Base-by-base conservation (phyloP, 2,888 invertebrate species). In the Drosophila macrospina region DNA sequence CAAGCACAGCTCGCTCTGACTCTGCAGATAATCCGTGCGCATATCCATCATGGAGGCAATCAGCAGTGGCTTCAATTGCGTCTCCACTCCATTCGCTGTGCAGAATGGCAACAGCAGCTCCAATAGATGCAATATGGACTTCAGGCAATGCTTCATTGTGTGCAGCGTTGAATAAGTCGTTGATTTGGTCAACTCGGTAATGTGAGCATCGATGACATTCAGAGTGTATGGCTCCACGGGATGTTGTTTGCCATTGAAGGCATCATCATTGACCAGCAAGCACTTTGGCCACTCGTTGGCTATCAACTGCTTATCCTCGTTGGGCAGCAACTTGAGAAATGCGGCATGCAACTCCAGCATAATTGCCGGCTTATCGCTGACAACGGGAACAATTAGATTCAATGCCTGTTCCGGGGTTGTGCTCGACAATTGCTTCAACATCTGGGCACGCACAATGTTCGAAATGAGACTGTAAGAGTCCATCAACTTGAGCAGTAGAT, bases 31-130 rank as follows among this genome's bases (percentile, higher is more conserved):
- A 85, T 96, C 96, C n/a, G 95, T 95, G 39, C 96, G 94, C 28
- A 94, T 93, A 91, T 97, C 96, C 88, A 96, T 93, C 48, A 96
- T 94, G 69, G 98, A 94, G 0, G 97, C 96, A 41, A 92, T 89
- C 0, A 92, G 69, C 13, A 91, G 60, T 0, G 86, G 84, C 60
- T 92, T 91, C 10, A 92, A 51, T 34, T 90, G 88, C 16, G 86
- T 73, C 62, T 90, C 88, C 5, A 91, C 77, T 0, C 45, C 15
- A 34, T 72, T 71, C 0, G 69, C 48, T 1, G 66, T 50, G 64
- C 86, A 89, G 30, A 84, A 71, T 0, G 90, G 90, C 10, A 92
- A 45, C 30, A 92, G 55, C 4, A 91, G 69, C 56, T 90, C 90
- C 20, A 92, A 79, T 32, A 92, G 72, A 59, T 91, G 84, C 15